Percentiles rank a stretch among this genome's conserved stretches.
Evolutionary conservation across 2,888 invertebrate genomes (phyloP).

Genomic region (Steromphala cineraria): DNA sequence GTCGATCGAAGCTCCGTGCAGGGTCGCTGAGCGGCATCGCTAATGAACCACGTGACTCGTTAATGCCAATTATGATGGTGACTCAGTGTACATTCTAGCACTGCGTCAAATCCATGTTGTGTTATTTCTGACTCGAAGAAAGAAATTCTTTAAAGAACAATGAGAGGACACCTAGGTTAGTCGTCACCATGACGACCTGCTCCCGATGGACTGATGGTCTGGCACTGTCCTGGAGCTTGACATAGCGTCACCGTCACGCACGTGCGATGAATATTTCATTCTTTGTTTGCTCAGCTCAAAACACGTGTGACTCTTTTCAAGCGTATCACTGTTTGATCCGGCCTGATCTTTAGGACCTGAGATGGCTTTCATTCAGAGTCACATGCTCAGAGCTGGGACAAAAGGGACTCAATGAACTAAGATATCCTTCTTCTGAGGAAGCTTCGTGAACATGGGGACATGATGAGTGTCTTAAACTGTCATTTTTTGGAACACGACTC

Average conservation of each 20-base stretch:
- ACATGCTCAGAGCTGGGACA: too few species aligned
- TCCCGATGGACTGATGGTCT: not conserved
- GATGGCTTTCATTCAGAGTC: too few species aligned
- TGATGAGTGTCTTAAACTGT: too few species aligned
- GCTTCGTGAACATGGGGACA: too few species aligned
- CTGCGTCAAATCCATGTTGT: not conserved
- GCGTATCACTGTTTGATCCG: too few species aligned
- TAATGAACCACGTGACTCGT: not conserved
- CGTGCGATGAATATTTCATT: not conserved
- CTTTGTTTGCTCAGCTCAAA: not conserved
- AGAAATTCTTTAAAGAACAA: conserved; percentile 3
- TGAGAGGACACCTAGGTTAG: not conserved
- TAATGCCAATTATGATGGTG: too few species aligned
- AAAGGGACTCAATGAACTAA: too few species aligned
- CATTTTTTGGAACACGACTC: too few species aligned
- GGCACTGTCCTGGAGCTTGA: not conserved
- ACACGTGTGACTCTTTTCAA: not conserved
- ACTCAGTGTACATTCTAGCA: not conserved
- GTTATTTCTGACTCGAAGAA: not conserved
- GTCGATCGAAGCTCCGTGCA: not conserved
- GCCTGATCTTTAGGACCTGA: too few species aligned
- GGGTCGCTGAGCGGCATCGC: not conserved
- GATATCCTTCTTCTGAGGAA: too few species aligned
- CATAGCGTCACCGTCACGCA: not conserved
- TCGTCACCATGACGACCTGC: not conserved